Conservation (phyloP, 2,888 invertebrate genomes). For the Anodontia alba region DNA sequence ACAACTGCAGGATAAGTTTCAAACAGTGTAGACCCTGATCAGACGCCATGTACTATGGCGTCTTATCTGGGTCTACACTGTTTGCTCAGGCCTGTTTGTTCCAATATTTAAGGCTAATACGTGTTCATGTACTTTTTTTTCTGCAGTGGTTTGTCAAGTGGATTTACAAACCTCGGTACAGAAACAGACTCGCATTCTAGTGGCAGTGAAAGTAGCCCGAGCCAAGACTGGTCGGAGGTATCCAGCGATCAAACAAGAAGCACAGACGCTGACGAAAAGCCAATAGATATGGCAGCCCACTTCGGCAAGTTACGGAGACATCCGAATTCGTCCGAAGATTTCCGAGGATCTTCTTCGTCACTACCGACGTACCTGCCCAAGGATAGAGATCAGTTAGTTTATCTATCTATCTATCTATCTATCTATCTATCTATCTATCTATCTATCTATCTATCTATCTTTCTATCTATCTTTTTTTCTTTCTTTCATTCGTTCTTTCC, state of each 20-base stretch:
- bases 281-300: background rate
- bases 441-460: too few species aligned
- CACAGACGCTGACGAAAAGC: background rate
- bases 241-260: constrained; percentile 22
- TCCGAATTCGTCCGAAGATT: background rate
- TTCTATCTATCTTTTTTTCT: too few species aligned
- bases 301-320: background rate
- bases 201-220: constrained; percentile 33
- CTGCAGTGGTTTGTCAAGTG: constrained; percentile 28
- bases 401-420: too few species aligned
- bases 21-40: too few species aligned
- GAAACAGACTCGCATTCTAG: constrained; percentile 46
- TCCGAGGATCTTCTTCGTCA: constrained; percentile 15
- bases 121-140: too few species aligned
- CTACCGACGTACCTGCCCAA: background rate
- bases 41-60: too few species aligned
- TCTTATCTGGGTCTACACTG: too few species aligned
- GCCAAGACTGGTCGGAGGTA: constrained; percentile 47
- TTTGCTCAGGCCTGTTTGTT: too few species aligned
- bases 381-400: background rate
- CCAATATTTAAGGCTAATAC: too few species aligned
- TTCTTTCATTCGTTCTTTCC: too few species aligned
- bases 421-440: too few species aligned
- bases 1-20: too few species aligned
- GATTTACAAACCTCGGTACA: constrained; percentile 37